A percentile compares a stretch with the other conserved stretches of the same genome.
phyloP scores from a whole-genome alignment of 2,888 invertebrate genomes.

The Didymodactylos carnosus region DNA sequence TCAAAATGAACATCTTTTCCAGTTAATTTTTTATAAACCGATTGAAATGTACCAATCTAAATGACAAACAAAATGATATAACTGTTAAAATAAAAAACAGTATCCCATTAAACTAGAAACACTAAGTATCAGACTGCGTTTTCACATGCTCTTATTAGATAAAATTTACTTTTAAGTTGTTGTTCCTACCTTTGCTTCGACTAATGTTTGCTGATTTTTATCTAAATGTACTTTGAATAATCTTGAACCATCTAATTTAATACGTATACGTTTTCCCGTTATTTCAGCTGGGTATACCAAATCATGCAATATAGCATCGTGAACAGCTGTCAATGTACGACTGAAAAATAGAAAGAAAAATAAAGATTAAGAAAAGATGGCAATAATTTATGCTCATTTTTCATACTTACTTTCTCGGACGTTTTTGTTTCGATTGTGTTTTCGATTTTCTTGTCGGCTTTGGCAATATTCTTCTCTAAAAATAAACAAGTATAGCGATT shows the following conservation, averaged over 20 bases:
- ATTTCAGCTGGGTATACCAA: conserved; percentile 96
- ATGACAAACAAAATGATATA: conserved; percentile 29
- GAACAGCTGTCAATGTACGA: conserved; percentile 84
- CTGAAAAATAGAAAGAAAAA: conserved; percentile 31
- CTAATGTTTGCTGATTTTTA: conserved; percentile 92
- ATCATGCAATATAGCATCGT: conserved; percentile 88
- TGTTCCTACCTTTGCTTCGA: conserved; percentile 99
- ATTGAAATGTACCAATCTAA: conserved; percentile 87
- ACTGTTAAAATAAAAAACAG: too few species aligned
- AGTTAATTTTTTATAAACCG: conserved; percentile 94
- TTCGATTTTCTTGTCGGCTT: conserved; percentile 88
- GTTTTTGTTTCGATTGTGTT: conserved; percentile 50
- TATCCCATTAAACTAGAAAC: too few species aligned
- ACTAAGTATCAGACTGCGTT: too few species aligned
- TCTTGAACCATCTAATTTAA: conserved; percentile 82
- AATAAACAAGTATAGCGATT: background rate
- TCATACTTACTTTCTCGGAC: conserved; percentile 47
- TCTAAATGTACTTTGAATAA: conserved; percentile 83
- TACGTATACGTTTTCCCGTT: conserved; percentile 86
- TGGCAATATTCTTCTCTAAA: conserved; percentile 79
- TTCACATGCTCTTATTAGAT: too few species aligned
- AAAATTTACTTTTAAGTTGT: too few species aligned
- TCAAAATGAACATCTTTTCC: conserved; percentile 96
- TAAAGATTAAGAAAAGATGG: background rate
- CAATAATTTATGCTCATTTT: too few species aligned